Evolutionary conservation across 2,113 vertebrate genomes (phyloP).

Genomic region (Hylia prasina): DNA sequence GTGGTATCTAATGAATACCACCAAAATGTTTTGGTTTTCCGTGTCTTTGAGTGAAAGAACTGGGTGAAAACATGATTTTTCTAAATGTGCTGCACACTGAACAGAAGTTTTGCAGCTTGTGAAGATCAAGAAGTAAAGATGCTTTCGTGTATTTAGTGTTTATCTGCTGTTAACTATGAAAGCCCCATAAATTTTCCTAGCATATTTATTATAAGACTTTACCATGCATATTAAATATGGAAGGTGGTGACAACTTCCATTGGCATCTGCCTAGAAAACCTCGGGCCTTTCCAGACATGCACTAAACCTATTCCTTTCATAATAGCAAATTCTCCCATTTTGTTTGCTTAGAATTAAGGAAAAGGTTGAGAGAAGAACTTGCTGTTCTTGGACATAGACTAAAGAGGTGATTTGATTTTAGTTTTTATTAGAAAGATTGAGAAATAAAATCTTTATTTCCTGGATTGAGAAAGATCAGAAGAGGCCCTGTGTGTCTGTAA

Average conservation of each 20-base stretch:
- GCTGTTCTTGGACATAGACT: background rate
- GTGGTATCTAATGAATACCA: background rate
- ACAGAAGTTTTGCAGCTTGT: background rate
- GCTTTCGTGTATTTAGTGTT: background rate
- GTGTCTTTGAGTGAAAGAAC: background rate
- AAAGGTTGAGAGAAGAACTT: background rate
- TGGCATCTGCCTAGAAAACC: background rate
- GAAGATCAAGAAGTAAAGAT: background rate
- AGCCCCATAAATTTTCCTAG: background rate
- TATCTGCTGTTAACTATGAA: background rate
- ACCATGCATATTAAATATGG: background rate
- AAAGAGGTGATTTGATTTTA: background rate
- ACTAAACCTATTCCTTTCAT: background rate
- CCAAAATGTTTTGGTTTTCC: background rate
- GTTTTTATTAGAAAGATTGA: background rate
- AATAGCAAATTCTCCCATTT: background rate
- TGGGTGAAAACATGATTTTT: background rate
- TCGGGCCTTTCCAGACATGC: background rate
- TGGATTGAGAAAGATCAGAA: background rate
- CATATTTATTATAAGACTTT: background rate
- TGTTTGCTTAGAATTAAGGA: background rate
- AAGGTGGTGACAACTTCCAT: background rate
- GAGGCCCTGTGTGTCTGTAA: background rate
- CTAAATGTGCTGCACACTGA: background rate
- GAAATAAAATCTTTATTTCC: background rate